Evolutionary conservation across 2,113 vertebrate species (phyloP).

Genomic region (Pollachius pollachius): DNA sequence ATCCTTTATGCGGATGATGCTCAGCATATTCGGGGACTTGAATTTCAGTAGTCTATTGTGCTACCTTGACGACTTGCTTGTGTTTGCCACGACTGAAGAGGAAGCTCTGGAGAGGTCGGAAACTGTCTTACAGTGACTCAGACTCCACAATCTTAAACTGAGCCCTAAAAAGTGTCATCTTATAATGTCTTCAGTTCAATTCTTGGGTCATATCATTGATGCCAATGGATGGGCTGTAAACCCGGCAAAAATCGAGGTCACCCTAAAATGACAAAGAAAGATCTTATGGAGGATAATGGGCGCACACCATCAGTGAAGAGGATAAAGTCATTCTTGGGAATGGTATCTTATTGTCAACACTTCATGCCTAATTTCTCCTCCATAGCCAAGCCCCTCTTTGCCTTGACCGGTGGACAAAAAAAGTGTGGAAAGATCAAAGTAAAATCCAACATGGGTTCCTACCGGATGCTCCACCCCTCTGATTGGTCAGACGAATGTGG

Average conservation of each 20-base stretch:
- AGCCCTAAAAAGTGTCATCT: not conserved
- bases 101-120: not conserved
- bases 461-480: not conserved
- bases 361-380: slow-evolving; percentile 10
- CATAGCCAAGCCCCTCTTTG: slow-evolving; percentile 7
- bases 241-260: too few species aligned
- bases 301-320: not conserved
- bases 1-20: not conserved
- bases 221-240: too few species aligned
- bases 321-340: not conserved
- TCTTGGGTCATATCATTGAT: too few species aligned
- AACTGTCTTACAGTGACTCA: not conserved
- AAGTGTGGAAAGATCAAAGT: not conserved
- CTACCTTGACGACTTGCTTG: not conserved
- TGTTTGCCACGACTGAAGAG: not conserved
- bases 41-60: not conserved
- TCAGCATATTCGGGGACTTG: too few species aligned
- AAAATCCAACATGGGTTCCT: not conserved
- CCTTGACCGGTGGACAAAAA: not conserved
- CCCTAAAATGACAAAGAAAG: not conserved
- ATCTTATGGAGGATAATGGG: not conserved
- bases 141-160: not conserved
- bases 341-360: slow-evolving; percentile 11
- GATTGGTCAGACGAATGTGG: not conserved
- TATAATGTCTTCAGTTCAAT: too few species aligned